Evolutionary conservation across 2,888 invertebrate species (phyloP).

Genomic region (Platypus cylindrus): DNA sequence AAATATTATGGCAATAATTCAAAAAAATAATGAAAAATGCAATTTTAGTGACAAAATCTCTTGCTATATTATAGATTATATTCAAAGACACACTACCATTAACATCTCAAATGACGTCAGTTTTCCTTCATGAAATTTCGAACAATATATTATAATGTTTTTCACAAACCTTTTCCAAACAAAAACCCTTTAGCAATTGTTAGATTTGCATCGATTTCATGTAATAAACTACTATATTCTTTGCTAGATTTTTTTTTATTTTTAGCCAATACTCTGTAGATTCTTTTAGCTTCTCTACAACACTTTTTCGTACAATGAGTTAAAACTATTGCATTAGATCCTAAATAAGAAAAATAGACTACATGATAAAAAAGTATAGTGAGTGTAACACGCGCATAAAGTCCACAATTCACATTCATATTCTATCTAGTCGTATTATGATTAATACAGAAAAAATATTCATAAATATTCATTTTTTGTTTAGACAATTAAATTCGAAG

Average conservation of each 20-base stretch:
- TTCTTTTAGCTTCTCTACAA: constrained; percentile 29
- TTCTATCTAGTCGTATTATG: background rate
- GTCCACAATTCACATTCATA: too few relatives aligned
- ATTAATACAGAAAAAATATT: constrained; percentile 1
- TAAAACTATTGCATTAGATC: constrained; percentile 1
- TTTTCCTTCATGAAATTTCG: too few relatives aligned
- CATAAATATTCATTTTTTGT: too few relatives aligned
- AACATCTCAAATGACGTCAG: too few relatives aligned
- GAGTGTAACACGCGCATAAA: too few relatives aligned
- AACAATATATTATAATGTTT: too few relatives aligned
- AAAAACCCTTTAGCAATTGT: constrained; percentile 50
- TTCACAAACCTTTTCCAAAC: constrained; percentile 29
- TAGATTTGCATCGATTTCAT: constrained; percentile 51
- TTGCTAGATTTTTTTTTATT: constrained; percentile 26
- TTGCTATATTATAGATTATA: too few relatives aligned
- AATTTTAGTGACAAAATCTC: too few relatives aligned
- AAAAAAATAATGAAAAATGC: too few relatives aligned
- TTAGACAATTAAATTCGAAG: too few relatives aligned
- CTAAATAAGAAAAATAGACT: background rate
- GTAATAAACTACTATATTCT: constrained; percentile 39
- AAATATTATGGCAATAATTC: too few relatives aligned
- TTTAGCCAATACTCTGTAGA: constrained; percentile 29
- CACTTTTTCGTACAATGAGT: constrained; percentile 20
- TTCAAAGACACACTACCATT: too few relatives aligned
- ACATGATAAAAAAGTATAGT: constrained; percentile 12